These are phyloP conservation scores for Uromys caudimaculatus DNA, from an alignment of 2,797 vertebrate genomes.

Conservation along the genomic window DNA sequence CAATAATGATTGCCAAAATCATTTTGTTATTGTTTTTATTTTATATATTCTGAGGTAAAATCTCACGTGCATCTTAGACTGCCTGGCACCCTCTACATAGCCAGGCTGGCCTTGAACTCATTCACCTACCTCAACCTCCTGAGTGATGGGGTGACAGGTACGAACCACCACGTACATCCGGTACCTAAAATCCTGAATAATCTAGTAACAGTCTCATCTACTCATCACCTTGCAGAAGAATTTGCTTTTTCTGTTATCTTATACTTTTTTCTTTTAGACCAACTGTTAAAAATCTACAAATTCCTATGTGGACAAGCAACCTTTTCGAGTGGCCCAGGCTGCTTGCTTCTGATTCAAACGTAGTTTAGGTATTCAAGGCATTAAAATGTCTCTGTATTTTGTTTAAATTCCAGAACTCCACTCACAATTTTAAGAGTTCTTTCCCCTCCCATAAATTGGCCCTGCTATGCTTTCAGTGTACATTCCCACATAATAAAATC, in stretches of 20 bases:
- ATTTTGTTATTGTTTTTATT: neutral
- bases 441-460: neutral
- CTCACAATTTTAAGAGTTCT: conserved; percentile 2
- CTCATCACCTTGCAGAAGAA: neutral
- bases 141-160: neutral
- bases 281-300: conserved; percentile 22
- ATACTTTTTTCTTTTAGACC: neutral
- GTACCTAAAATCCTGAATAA: neutral
- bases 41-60: neutral
- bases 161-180: neutral
- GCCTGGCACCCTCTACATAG: neutral
- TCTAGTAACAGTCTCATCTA: conserved; percentile 34
- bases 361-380: neutral
- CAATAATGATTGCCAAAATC: neutral
- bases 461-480: neutral
- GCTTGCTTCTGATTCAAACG: conserved; percentile 27
- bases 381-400: conserved; percentile 7
- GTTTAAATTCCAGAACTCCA: conserved; percentile 36
- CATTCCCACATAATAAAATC: conserved; percentile 3
- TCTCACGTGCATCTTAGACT: neutral
- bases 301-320: neutral
- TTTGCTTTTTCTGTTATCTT: conserved; percentile 18
- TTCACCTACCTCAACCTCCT: neutral
- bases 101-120: neutral
- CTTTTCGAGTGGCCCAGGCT: neutral